Base-by-base conservation (phyloP, 2,113 vertebrate species). In the Buteo buteo region DNA sequence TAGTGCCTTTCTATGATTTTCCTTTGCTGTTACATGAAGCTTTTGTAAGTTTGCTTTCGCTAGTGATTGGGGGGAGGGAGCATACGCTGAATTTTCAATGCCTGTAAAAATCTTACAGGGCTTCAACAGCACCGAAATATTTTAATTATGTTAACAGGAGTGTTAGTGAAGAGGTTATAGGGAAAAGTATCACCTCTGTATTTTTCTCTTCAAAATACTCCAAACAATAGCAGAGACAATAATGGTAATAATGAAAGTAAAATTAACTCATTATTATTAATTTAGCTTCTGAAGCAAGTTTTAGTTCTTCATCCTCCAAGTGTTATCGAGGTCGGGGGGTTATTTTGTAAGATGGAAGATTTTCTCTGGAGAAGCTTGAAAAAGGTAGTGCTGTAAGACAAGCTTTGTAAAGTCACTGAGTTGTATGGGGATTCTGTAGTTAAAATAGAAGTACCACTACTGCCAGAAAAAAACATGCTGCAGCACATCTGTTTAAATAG, bases 311-410 rank as follows among this genome's bases (percentile, higher is more conserved):
- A 42, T 84, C 52, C 50, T 54, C 26, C 18, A 13, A 16, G 29
- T 11, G 6, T 40, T 64, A 22, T 4, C 16, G 24, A 59, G 61
- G 62, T 52, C 0, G 0, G 58, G 32, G 58, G 17, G 34, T 49
- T 52, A 12, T 55, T 90, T 49, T 29, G 7, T 58, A 16, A 70
- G 45, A 70, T 10, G 36, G 66, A 65, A 79, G 20, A 28, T 73
- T 72, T 90, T 76, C 71, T 57, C 32, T 40, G 71, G 61, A 93
- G 66, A 29, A 90, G 50, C 34, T 62, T 70, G 76, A 5, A n/a
- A 49, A 66, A 36, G 34, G 21, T 49, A 65, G 36, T 42, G 42
- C 58, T 91, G 40, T 20, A 49, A 38, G 70, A 59, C 38, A 34
- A 55, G 32, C 50, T 49, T 57, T 42, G 0, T 6, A 26, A 34